These are phyloP conservation scores for Mylabris sibirica DNA, from an alignment of 2,888 invertebrate species.

Conservation along the genomic window DNA sequence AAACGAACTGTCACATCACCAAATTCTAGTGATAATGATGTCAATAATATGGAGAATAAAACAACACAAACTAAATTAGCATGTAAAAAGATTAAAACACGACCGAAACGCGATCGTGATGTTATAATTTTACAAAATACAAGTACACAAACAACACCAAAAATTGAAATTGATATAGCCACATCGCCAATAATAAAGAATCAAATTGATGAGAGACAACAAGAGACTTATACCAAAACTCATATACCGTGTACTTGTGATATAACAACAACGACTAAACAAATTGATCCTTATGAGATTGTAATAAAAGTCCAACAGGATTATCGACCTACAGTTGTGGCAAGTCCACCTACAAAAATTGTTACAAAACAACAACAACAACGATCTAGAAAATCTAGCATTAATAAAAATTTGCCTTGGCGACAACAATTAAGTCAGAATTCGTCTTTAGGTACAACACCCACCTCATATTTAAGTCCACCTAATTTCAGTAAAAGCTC, in stretches of 20 bases:
- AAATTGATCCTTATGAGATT: constrained; percentile 55
- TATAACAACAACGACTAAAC: background rate
- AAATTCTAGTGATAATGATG: background rate
- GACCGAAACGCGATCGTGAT: constrained; percentile 27
- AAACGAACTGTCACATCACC: constrained; percentile 27
- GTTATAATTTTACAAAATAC: constrained; percentile 54
- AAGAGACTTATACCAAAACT: constrained; percentile 29
- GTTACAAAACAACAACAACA: constrained; percentile 43
- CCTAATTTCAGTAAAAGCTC: constrained; percentile 47
- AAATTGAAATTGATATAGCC: constrained; percentile 23
- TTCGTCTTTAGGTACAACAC: constrained; percentile 48
- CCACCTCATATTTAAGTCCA: constrained; percentile 58
- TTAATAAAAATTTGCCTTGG: constrained; percentile 46
- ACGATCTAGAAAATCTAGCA: constrained; percentile 34
- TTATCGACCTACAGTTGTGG: constrained; percentile 47
- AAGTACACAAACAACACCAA: constrained; percentile 58
- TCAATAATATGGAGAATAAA: background rate
- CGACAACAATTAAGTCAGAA: constrained; percentile 52
- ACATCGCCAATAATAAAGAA: constrained; percentile 15
- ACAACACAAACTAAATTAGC: constrained; percentile 13
- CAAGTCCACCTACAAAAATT: constrained; percentile 38
- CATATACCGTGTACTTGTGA: constrained; percentile 9
- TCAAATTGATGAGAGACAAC: background rate
- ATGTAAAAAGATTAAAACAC: constrained; percentile 22
- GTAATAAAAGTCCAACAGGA: constrained; percentile 55